phyloP scores from a whole-genome alignment of 2,888 invertebrate genomes.

The Cheilosia vulpina region DNA sequence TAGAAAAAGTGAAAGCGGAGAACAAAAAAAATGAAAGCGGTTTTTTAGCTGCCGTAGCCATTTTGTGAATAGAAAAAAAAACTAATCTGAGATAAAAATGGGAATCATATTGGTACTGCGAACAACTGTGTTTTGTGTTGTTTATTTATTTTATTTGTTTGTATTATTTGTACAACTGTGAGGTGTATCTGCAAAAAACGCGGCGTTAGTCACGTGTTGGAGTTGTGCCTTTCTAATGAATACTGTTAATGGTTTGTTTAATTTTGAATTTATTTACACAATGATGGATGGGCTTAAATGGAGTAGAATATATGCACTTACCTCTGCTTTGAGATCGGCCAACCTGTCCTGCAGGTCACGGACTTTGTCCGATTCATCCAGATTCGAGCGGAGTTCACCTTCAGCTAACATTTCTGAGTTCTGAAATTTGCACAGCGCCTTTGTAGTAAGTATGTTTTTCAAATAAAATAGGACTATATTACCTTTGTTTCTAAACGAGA shows the following conservation, averaged over 20 bases:
- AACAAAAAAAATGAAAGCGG: conserved; percentile 65
- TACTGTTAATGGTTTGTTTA: conserved; percentile 56
- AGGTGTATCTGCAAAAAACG: conserved; percentile 39
- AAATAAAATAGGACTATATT: background rate
- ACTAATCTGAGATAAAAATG: conserved; percentile 36
- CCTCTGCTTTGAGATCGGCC: conserved; percentile 96
- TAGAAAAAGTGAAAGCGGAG: conserved; percentile 62
- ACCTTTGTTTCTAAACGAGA: conserved; percentile 96
- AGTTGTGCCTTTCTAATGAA: conserved; percentile 69
- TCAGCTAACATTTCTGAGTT: conserved; percentile 97
- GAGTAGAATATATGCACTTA: conserved; percentile 83
- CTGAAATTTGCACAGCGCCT: conserved; percentile 83
- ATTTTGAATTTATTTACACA: conserved; percentile 66
- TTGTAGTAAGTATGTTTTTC: too few relatives aligned
- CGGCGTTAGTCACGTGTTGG: conserved; percentile 57
- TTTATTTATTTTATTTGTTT: background rate
- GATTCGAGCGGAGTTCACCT: conserved; percentile 93
- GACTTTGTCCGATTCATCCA: conserved; percentile 93
- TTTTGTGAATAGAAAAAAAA: conserved; percentile 34
- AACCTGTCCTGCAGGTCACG: conserved; percentile 96
- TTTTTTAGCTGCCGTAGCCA: conserved; percentile 68
- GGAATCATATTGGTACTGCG: conserved; percentile 38
- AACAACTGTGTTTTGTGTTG: conserved; percentile 17
- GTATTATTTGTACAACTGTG: conserved; percentile 43
- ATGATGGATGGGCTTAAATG: conserved; percentile 50